Percentiles rank a stretch among this genome's conserved stretches.
Evolutionary conservation across 2,888 invertebrate species (phyloP).

Genomic region (Chloromyia formosa): DNA sequence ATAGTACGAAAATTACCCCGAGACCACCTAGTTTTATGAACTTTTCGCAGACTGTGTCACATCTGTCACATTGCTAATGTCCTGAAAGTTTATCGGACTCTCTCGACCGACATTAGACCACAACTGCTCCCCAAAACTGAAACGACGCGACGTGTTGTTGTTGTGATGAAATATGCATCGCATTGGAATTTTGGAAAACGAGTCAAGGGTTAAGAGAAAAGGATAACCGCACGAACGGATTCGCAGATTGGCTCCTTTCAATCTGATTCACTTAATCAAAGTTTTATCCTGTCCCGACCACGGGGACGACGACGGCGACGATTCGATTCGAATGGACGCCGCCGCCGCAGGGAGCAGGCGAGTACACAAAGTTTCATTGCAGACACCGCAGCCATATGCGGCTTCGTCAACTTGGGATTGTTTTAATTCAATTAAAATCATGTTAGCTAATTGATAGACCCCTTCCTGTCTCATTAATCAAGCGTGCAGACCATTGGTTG

Average conservation of each 20-base stretch:
- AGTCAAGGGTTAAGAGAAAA: conserved; percentile 28
- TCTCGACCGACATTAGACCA: conserved; percentile 17
- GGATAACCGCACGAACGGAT: conserved; percentile 34
- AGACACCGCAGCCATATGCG: conserved; percentile 8
- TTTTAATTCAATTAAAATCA: conserved; percentile 49
- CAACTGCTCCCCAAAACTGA: not conserved
- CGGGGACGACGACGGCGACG: not conserved
- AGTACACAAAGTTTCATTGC: not conserved
- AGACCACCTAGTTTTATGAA: not conserved
- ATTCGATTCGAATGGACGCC: not conserved
- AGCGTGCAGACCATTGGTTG: conserved; percentile 30
- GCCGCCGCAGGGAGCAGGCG: not conserved
- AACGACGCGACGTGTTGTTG: not conserved
- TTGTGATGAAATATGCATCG: conserved; percentile 25
- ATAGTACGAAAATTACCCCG: too few relatives aligned
- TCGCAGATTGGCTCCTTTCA: conserved; percentile 22
- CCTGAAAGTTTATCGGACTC: conserved; percentile 18
- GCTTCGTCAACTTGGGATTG: conserved; percentile 34
- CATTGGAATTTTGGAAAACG: conserved; percentile 15
- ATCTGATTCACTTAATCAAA: conserved; percentile 41
- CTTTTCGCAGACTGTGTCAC: conserved; percentile 12
- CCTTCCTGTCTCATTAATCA: conserved; percentile 48
- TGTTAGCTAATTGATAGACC: conserved; percentile 49
- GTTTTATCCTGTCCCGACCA: conserved; percentile 8
- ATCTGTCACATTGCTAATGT: conserved; percentile 6